Evolutionary conservation across 2,888 invertebrate genomes (phyloP).

Genomic region (Limnephilus marmoratus): DNA sequence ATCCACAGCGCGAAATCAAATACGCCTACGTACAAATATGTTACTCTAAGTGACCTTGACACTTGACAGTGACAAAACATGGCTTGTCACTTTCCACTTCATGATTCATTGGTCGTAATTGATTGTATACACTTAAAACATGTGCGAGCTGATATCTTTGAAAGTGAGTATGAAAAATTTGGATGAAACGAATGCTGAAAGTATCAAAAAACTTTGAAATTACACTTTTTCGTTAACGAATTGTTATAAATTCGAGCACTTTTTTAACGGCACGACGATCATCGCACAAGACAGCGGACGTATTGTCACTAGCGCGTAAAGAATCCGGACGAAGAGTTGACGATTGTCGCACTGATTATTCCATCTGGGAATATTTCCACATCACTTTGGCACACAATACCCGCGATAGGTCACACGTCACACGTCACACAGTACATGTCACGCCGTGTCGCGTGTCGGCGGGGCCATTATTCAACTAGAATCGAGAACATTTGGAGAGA

Average conservation of each 20-base stretch:
- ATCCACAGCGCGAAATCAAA: not conserved
- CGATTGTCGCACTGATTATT: conserved; percentile 41
- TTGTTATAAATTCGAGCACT: not conserved
- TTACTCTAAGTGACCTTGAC: not conserved
- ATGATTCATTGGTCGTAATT: not conserved
- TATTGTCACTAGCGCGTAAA: conserved; percentile 31
- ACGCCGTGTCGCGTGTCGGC: conserved; percentile 12
- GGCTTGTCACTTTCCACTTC: not conserved
- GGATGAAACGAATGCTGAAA: not conserved
- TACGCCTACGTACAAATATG: not conserved
- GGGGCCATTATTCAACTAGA: conserved; percentile 29
- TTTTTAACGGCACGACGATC: conserved; percentile 41
- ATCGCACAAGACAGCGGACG: conserved; percentile 9
- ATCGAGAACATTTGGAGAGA: conserved; percentile 14
- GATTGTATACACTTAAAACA: not conserved
- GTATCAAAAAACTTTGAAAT: not conserved
- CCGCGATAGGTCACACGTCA: conserved; percentile 12
- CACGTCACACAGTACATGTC: not conserved
- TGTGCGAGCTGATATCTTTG: not conserved
- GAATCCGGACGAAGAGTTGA: conserved; percentile 33
- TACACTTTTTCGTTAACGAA: not conserved
- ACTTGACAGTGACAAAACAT: not conserved
- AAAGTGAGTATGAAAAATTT: not conserved
- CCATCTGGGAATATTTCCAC: conserved; percentile 48
- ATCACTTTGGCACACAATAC: conserved; percentile 24